Evolutionary conservation across 2,888 invertebrate genomes (phyloP).

Genomic region (Platycheirus albimanus): DNA sequence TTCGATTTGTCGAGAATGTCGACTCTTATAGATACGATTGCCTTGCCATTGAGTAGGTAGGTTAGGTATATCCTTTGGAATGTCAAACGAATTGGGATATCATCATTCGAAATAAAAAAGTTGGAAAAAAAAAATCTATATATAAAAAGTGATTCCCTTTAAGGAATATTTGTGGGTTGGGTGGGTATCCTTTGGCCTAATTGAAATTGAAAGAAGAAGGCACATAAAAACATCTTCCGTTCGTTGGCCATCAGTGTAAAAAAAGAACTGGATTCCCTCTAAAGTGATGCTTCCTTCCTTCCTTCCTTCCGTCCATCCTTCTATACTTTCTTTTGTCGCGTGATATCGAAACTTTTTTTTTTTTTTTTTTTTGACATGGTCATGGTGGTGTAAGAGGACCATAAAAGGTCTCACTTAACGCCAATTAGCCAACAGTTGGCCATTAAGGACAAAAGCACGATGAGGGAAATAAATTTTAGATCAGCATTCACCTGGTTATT

Average conservation of each 20-base stretch:
- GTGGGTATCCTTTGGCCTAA: conserved; percentile 38
- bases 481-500: conserved; percentile 54
- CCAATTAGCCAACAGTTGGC: conserved; percentile 73
- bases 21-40: conserved; percentile 32
- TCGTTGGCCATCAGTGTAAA: background rate
- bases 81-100: conserved; percentile 59
- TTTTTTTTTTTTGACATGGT: background rate
- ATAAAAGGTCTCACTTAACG: conserved; percentile 72
- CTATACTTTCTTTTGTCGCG: conserved; percentile 42
- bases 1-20: conserved; percentile 63
- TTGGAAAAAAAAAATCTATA: background rate
- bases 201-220: conserved; percentile 55
- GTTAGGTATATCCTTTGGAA: conserved; percentile 51
- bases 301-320: conserved; percentile 42
- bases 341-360: conserved; percentile 56
- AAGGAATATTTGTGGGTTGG: background rate
- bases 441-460: conserved; percentile 63
- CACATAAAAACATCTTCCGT: conserved; percentile 20
- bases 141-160: conserved; percentile 11
- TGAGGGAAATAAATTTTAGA: conserved; percentile 57
- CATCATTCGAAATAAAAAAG: conserved; percentile 33
- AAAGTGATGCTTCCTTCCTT: conserved; percentile 38
- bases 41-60: conserved; percentile 25
- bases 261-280: background rate
- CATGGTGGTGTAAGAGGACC: conserved; percentile 25